Evolutionary conservation across 2,113 vertebrate species (phyloP), one percentile per base, ranked within the genome.

Genomic region (Ciconia boyciana): DNA sequence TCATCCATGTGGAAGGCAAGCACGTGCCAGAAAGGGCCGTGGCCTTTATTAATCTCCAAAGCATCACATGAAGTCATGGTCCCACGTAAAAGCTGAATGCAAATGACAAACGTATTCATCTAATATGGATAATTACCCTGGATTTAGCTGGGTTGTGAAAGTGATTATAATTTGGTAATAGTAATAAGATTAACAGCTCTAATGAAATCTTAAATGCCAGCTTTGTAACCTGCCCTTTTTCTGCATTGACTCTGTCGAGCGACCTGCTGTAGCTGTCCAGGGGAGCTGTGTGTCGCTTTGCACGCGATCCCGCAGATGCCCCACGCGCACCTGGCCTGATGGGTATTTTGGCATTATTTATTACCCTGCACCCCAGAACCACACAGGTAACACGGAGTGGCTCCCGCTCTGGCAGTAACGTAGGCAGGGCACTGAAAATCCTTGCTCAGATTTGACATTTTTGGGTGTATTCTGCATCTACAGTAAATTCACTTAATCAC

Each of bases 321-420:
- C 8, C 0, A 0, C 1, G 31, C 4, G 3, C 12, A 9, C 16
- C 18, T 83, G 62, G n/a, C 22, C 58, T 0, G 0, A 2, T 1
- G 4, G 68, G 54, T 49, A 44, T 83, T 44, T 72, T 9, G 6
- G 36, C 2, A 8, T 52, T 24, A 21, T 11, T 51, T 69, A 18
- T 64, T 58, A 31, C 24, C 43, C 76, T 9, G 28, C 3, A 4
- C 32, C 57, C 22, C 32, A 3, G 3, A 60, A 5, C 52, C 76
- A 43, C 69, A 20, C 55, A 64, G 34, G 19, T n/a, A 41, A 52
- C 60, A 15, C 4, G 16, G 55, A 90, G 57, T 5, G 1, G 43
- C 39, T 81, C 34, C 36, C 1, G 2, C 55, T 64, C 41, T 22
- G 74, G 46, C 60, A 87, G 31, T 39, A n/a, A 7, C 0, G 0